Evolutionary conservation across 2,797 vertebrate species (phyloP), one percentile per base, ranked within the genome.

Genomic region (Hydrophis major): DNA sequence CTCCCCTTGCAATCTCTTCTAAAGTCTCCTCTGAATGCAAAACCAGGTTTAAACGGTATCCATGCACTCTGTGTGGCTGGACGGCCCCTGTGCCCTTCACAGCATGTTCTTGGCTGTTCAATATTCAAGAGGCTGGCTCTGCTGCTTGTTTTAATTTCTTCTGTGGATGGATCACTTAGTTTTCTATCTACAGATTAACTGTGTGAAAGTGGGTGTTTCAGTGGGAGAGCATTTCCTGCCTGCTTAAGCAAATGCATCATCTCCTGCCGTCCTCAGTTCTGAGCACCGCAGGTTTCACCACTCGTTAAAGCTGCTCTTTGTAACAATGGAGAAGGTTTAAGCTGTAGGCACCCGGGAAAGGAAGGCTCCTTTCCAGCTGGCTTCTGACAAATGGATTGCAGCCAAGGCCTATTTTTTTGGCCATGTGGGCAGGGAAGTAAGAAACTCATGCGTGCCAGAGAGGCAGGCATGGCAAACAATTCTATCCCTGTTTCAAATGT

Each of bases 111-210:
- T 63, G 88, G 28, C 0, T 83, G 93, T 94, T 96, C 95, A 96
- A 96, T 96, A 96, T 96, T 96, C 93, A 97, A 4, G 0, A 94
- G 94, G 47, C 86, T 88, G 92, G 87, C 47, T 93, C 94, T 95
- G 93, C 91, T 94, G 90, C 94, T 91, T 96, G 94, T 96, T 95
- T 95, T 94, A 96, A 96, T 96, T 96, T 95, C 90, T 50, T 94
- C 91, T 93, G 28, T 92, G 94, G 94, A 94, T 93, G 92, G 94
- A 95, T 94, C 93, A 42, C 94, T 96, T 96, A 90, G 93, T 95
- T 94, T 87, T 60, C 91, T 94, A 91, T 90, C 93, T 96, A 92
- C 94, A 95, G 86, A 95, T 93, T 18, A 90, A 63, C 37, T 4
- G 57, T 90, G 6, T 42, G 90, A 91, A 94, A 88, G 88, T 92